A percentile compares a stretch with the other conserved stretches of the same genome.
These are phyloP conservation scores for Agapornis canus DNA, from an alignment of 2,797 vertebrate species.

Conservation along the genomic window DNA sequence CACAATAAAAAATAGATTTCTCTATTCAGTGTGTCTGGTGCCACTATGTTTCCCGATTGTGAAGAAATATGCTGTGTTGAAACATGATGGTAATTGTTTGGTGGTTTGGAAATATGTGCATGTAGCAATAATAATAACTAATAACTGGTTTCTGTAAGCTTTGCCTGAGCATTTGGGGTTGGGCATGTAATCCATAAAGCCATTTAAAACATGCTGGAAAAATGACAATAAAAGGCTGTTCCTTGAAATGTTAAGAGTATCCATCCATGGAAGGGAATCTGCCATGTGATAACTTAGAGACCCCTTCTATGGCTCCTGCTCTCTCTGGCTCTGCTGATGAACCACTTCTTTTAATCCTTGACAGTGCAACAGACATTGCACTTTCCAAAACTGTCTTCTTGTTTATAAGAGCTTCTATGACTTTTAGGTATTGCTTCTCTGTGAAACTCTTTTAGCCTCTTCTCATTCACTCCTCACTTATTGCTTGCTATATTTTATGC, in stretches of 20 bases:
- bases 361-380: not conserved
- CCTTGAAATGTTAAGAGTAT: not conserved
- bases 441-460: not conserved
- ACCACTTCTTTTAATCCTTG: not conserved
- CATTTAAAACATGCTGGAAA: not conserved
- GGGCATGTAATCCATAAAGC: not conserved
- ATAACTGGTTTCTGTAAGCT: not conserved
- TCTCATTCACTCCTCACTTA: not conserved
- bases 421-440: not conserved
- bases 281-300: not conserved
- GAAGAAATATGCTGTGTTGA: constrained; percentile 52
- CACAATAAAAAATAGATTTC: constrained; percentile 13
- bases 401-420: not conserved
- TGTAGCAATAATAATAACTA: not conserved
- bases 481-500: not conserved
- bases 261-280: not conserved
- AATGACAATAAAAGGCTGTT: not conserved
- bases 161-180: not conserved
- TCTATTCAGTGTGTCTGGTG: constrained; percentile 53
- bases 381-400: not conserved
- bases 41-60: constrained; percentile 69
- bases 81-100: constrained; percentile 59
- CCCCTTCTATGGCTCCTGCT: not conserved
- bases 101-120: constrained; percentile 47
- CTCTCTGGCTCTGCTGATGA: not conserved